A percentile compares a stretch with the other conserved stretches of the same genome.
Conservation (phyloP, 1,140 invertebrate species). For the Drosophila oshimai region DNA sequence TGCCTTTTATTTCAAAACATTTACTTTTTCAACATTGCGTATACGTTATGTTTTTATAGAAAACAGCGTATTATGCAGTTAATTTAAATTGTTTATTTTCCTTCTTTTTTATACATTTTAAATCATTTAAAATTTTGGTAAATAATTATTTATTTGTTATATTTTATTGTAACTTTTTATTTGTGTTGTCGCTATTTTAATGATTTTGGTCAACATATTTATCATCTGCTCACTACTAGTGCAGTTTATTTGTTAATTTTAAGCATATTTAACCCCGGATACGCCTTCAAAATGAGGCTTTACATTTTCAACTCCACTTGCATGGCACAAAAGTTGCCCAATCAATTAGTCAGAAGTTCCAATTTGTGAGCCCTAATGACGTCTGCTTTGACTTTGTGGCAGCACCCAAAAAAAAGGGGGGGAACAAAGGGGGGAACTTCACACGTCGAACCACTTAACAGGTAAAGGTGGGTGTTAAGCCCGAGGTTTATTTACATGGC, state of each 20-base stretch:
- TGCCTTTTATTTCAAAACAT: not conserved
- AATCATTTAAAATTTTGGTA: too few species aligned
- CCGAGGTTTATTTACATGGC: constrained; percentile 1
- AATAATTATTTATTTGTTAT: too few species aligned
- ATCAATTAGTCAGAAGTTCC: constrained; percentile 55
- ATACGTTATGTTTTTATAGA: constrained; percentile 10
- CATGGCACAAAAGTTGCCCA: constrained; percentile 23
- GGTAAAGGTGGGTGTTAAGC: not conserved
- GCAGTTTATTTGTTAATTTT: not conserved
- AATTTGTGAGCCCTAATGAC: constrained; percentile 29
- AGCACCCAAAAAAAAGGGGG: not conserved
- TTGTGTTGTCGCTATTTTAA: too few species aligned
- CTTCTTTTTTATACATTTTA: too few species aligned
- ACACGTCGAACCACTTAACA: constrained; percentile 10
- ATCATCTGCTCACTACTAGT: not conserved
- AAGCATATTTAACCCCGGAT: constrained; percentile 4
- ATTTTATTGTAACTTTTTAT: too few species aligned
- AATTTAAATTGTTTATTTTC: too few species aligned
- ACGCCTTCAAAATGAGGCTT: not conserved
- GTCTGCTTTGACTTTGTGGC: constrained; percentile 46
- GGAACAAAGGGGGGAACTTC: not conserved
- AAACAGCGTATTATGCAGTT: too few species aligned
- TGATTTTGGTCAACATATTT: not conserved
- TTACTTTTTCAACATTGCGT: not conserved
- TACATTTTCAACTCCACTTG: not conserved